phyloP scores from a whole-genome alignment of 1,140 invertebrate genomes.

The Cyclargus thomasi region DNA sequence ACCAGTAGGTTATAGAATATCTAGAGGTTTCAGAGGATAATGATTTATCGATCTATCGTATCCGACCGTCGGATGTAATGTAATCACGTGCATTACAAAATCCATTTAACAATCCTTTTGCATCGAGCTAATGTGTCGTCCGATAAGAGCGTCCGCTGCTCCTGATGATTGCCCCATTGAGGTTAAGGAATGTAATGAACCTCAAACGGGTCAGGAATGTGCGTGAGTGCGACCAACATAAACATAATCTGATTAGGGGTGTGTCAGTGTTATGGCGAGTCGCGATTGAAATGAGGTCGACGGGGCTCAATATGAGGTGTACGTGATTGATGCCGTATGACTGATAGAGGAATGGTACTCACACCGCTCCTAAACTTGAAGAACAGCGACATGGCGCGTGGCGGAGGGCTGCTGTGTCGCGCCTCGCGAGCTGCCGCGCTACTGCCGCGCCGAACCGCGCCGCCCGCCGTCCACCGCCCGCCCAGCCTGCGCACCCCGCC shows the following conservation, averaged over 20 bases:
- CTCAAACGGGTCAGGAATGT: conserved; percentile 9
- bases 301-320: too few relatives aligned
- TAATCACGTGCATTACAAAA: too few relatives aligned
- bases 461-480: conserved; percentile 13
- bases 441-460: conserved; percentile 24
- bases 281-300: neutral
- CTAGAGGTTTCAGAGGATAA: too few relatives aligned
- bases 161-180: neutral
- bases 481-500: neutral
- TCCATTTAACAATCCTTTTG: too few relatives aligned
- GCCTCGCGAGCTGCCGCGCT: conserved; percentile 36
- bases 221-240: neutral
- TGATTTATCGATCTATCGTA: too few relatives aligned
- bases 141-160: too few relatives aligned
- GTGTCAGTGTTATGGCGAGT: neutral
- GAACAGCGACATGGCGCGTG: conserved; percentile 37
- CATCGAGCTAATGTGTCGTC: too few relatives aligned
- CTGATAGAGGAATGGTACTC: conserved; percentile 26
- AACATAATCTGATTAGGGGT: conserved; percentile 13
- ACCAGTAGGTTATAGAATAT: too few relatives aligned
- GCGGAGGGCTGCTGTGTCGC: conserved; percentile 31
- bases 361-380: conserved; percentile 40
- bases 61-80: too few relatives aligned
- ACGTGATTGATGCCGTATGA: neutral
- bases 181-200: neutral